Evolutionary conservation across 2,888 invertebrate species (phyloP), one percentile per base, ranked within the genome.

Genomic region (Drosophila ustulata): DNA sequence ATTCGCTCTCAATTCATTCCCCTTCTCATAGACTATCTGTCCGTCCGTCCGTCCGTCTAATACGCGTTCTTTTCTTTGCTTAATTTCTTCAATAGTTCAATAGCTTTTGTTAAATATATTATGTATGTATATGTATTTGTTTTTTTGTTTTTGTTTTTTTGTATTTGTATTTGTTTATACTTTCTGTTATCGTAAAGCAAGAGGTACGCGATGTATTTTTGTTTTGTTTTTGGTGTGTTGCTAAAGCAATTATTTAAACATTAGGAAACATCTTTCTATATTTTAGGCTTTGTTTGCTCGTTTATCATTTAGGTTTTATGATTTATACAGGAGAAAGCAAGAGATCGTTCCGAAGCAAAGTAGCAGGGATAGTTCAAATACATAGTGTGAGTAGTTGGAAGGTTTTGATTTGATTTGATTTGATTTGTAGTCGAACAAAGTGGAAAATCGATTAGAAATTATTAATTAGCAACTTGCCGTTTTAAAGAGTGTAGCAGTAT

Each of bases 131-230:
- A 28, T 65, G 46, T 57, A 52, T 61, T 34, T 63, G 8, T 61
- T 30, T 55, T 28, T 62, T 9, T 67, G 46, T 69, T 47, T 62
- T 18, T 18, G 53, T 52, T 56, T 50, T 71, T 65, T 75, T n/a
- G n/a, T n/a, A n/a, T n/a, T 68, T 67, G 55, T 57, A 53, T 61
- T 69, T 49, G 80, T 69, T 75, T 85, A 65, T 78, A 70, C 71
- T 73, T 74, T 66, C 66, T 72, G 71, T 80, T 79, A 71, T 81
- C 64, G 75, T 90, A 87, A 88, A 88, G 88, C 88, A 88, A 87
- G 90, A 88, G 88, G 88, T 88, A 88, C 90, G 85, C 89, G 72
- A 89, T 88, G 88, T 89, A 87, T 88, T 78, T 89, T 73, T 75
- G 55, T 81, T 68, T 32, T 71, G 56, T 50, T 71, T 61, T 50